Evolutionary conservation across 2,888 invertebrate species (phyloP).

Genomic region (Calameuta filiformis): DNA sequence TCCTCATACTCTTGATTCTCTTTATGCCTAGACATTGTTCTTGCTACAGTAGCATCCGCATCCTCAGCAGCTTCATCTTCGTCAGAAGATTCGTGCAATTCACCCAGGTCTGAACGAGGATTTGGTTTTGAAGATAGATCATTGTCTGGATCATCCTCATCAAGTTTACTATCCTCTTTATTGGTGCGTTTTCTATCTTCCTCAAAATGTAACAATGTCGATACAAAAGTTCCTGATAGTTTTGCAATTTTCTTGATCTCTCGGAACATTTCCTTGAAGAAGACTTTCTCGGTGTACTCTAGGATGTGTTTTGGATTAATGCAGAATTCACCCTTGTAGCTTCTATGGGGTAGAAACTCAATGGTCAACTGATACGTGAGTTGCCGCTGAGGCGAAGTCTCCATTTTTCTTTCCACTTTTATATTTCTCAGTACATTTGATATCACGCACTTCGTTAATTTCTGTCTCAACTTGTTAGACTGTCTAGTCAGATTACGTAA

Average conservation of each 20-base stretch:
- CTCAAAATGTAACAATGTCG: constrained; percentile 63
- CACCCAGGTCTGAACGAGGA: constrained; percentile 45
- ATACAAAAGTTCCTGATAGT: constrained; percentile 62
- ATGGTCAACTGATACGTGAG: constrained; percentile 78
- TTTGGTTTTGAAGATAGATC: constrained; percentile 17
- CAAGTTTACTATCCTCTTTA: constrained; percentile 51
- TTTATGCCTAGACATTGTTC: constrained; percentile 61
- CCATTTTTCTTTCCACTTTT: constrained; percentile 72
- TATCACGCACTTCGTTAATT: constrained; percentile 82
- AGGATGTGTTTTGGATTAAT: constrained; percentile 79
- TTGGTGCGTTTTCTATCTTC: constrained; percentile 60
- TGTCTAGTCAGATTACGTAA: constrained; percentile 68
- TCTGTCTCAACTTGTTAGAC: constrained; percentile 77
- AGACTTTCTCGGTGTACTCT: constrained; percentile 78
- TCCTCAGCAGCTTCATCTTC: constrained; percentile 74
- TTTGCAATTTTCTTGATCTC: constrained; percentile 73
- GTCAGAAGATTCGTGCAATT: constrained; percentile 72
- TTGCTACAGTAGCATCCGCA: constrained; percentile 64
- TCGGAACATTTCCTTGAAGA: constrained; percentile 76
- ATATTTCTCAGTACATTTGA: constrained; percentile 82
- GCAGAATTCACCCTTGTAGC: constrained; percentile 79
- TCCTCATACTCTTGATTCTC: constrained; percentile 69
- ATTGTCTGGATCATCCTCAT: constrained; percentile 66
- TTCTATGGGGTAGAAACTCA: constrained; percentile 78
- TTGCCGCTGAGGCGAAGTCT: constrained; percentile 68